phyloP scores from a whole-genome alignment of 2,113 vertebrate genomes.

The Bubo blakistoni region DNA sequence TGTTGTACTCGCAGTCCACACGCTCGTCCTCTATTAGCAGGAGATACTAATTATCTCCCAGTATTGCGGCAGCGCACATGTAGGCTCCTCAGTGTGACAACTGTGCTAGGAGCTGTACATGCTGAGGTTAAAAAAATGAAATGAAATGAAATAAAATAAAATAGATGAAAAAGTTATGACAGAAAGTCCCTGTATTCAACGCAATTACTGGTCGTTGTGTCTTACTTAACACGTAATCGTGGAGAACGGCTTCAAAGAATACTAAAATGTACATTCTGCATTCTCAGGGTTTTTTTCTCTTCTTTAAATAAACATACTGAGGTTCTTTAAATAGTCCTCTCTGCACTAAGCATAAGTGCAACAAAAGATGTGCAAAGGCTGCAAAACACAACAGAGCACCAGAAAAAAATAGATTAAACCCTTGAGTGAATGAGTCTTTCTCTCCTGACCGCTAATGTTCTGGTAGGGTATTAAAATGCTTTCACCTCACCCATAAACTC shows the following conservation, averaged over 20 bases:
- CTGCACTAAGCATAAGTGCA: slow-evolving; percentile 5
- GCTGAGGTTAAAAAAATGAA: not conserved
- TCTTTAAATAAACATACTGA: slow-evolving; percentile 11
- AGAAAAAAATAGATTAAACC: not conserved
- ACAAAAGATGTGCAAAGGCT: slow-evolving; percentile 18
- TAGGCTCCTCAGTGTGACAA: not conserved
- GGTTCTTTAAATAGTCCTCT: slow-evolving; percentile 22
- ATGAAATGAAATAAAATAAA: not conserved
- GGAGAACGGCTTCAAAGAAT: not conserved
- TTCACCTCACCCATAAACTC: not conserved
- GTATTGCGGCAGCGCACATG: not conserved
- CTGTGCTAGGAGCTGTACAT: not conserved
- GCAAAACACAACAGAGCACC: slow-evolving; percentile 20
- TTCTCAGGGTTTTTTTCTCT: not conserved
- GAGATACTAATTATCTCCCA: not conserved
- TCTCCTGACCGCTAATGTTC: not conserved
- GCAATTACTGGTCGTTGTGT: not conserved
- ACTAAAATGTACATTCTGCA: not conserved
- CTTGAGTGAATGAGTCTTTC: not conserved
- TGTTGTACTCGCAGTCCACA: not conserved
- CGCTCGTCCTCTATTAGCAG: not conserved
- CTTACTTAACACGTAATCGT: not conserved
- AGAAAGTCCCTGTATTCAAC: not conserved
- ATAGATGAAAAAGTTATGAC: not conserved
- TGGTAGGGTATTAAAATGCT: not conserved